Base-by-base conservation (phyloP, 2,888 invertebrate species). In the Clunio marinus region DNA sequence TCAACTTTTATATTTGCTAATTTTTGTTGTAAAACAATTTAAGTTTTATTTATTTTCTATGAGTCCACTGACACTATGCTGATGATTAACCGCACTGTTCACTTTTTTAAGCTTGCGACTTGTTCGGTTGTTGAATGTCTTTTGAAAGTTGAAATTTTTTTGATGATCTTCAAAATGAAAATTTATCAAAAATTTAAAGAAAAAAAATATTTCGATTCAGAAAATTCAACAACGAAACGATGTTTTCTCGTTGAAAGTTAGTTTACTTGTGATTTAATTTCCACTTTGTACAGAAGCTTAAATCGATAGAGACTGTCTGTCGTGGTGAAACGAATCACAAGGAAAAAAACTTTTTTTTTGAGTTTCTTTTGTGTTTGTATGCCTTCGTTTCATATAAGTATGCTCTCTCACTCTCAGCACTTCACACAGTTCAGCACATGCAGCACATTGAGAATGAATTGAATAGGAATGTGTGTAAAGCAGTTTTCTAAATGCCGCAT, bases 21-120 rank as follows among this genome's bases (percentile, higher is more conserved):
- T 51, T n/a, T 4, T 22, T 13, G 57, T 55, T 55, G 51, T 69
- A 45, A 70, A 63, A 59, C 66, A 37, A 66, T 13, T 25, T 8
- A 45, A n/a, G 8, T 25, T 68, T 55, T 45, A 41, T 41, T n/a
- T 15, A 41, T 22, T 51, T 17, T n/a, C n/a, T 66, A 55, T 51
- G 71, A 74, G 75, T 76, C 77, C 77, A 77, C 77, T 77, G 75
- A 75, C 76, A 77, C 77, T 74, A 67, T 63, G 22, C 4, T 45
- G 8, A n/a, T 5, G n/a, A 45, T 3, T 57, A n/a, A 27, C 24
- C 4, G 10, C 4, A 32, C 4, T 32, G 32, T 32, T 7, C 10
- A 32, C 32, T 32, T 32, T 10, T 32, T 32, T 32, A n/a, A n/a
- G n/a, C n/a, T n/a, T n/a, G n/a, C n/a, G n/a, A n/a, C n/a, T n/a